phyloP scores from a whole-genome alignment of 1,140 invertebrate species.

The Contarinia nasturtii region DNA sequence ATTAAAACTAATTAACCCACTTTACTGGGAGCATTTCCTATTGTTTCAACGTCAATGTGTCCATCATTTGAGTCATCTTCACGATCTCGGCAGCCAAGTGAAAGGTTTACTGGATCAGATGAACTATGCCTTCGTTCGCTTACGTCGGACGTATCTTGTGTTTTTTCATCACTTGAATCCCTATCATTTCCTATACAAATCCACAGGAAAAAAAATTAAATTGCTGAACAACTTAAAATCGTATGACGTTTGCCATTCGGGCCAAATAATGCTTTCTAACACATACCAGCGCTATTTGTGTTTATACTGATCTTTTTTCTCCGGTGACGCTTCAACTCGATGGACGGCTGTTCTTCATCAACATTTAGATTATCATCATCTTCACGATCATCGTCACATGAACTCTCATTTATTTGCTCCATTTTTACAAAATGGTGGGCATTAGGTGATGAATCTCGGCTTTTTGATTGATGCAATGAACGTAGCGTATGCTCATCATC shows the following conservation, averaged over 20 bases:
- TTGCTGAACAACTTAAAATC: no score
- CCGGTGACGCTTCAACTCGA: not conserved
- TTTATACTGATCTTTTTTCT: constrained; percentile 3
- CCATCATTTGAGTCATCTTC: constrained; percentile 26
- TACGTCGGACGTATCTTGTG: not conserved
- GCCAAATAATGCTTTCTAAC: no score
- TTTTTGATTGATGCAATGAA: not conserved
- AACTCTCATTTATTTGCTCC: constrained; percentile 2
- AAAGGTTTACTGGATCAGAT: constrained; percentile 58
- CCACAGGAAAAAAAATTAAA: no score
- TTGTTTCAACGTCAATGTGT: constrained; percentile 25
- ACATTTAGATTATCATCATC: constrained; percentile 33
- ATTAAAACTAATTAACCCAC: constrained; percentile 1
- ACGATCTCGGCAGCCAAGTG: constrained; percentile 28
- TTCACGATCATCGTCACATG: constrained; percentile 15
- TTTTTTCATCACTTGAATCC: not conserved
- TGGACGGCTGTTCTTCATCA: constrained; percentile 11
- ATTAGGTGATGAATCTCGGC: constrained; percentile 1
- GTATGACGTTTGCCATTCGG: no score
- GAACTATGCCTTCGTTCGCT: constrained; percentile 12
- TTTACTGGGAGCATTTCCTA: constrained; percentile 18
- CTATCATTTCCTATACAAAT: not conserved
- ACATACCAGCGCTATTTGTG: no score
- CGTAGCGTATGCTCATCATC: not conserved
- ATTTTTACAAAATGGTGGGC: not conserved